phyloP scores from a whole-genome alignment of 2,113 vertebrate genomes.

The Nycticryphes semicollaris region DNA sequence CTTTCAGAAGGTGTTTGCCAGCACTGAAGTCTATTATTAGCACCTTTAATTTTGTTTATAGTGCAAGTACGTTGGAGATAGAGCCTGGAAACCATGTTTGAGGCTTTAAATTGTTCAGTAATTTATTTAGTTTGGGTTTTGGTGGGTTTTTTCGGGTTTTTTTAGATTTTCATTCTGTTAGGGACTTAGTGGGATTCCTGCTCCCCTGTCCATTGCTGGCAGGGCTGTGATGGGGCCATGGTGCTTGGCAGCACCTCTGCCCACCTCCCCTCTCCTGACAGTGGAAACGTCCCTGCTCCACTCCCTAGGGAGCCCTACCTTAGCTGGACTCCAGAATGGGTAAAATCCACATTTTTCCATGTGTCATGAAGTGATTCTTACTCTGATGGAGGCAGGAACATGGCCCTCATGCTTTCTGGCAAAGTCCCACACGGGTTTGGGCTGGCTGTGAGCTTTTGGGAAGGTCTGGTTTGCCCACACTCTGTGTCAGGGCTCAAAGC shows the following conservation, averaged over 20 bases:
- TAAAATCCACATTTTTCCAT: fast-evolving
- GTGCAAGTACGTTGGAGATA: background rate
- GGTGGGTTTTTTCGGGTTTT: too few relatives aligned
- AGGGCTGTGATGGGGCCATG: background rate
- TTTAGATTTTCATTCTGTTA: too few relatives aligned
- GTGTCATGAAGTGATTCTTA: background rate
- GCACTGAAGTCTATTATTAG: background rate
- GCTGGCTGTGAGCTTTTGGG: background rate
- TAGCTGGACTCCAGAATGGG: too few relatives aligned
- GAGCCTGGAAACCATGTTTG: background rate
- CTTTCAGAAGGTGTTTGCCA: background rate
- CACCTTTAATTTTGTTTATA: background rate
- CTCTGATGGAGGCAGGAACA: background rate
- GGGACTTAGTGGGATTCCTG: background rate
- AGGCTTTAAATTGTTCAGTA: background rate
- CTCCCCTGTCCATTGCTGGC: background rate
- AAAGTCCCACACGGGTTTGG: fast-evolving
- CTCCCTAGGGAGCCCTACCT: fast-evolving
- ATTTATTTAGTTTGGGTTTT: background rate
- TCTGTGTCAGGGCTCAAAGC: fast-evolving
- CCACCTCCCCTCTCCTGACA: background rate
- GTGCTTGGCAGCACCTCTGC: background rate
- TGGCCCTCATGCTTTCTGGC: fast-evolving
- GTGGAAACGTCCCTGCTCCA: background rate
- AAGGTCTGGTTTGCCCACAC: background rate